Conservation (phyloP, 2,113 vertebrate genomes). For the Cyrtonyx montezumae region DNA sequence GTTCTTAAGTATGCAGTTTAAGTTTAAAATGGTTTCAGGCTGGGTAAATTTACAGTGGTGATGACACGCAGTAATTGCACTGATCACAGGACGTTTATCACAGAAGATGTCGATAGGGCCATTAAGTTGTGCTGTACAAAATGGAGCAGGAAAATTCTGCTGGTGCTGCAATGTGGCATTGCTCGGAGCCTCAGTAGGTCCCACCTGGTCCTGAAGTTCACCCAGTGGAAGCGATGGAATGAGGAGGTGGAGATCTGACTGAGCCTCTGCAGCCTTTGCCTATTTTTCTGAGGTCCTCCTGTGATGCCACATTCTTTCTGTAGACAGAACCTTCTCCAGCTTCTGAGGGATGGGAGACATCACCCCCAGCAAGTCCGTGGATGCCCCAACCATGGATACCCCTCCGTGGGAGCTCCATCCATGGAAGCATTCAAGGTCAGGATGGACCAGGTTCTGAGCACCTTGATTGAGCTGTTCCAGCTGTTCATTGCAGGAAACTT, state of each 20-base stretch:
- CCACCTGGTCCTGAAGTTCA: background rate
- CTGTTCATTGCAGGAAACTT: too few species aligned
- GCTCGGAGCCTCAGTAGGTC: background rate
- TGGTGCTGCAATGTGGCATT: background rate
- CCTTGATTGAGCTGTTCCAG: too few species aligned
- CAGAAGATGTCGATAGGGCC: constrained; percentile 63
- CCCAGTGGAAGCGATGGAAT: background rate
- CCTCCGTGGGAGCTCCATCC: too few species aligned
- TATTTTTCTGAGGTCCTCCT: background rate
- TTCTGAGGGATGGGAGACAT: background rate
- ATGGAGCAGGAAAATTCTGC: background rate
- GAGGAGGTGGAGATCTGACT: background rate
- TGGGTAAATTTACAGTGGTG: constrained; percentile 71
- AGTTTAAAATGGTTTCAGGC: constrained; percentile 76
- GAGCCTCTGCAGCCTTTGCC: background rate
- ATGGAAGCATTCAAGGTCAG: too few species aligned
- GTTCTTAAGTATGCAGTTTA: constrained; percentile 71
- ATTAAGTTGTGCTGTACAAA: background rate
- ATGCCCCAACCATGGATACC: too few species aligned
- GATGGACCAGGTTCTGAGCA: too few species aligned
- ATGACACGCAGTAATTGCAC: constrained; percentile 76
- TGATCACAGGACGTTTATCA: constrained; percentile 66
- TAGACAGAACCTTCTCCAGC: background rate
- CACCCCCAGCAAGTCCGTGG: background rate
- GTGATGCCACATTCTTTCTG: too few species aligned